Percentiles rank a stretch among this genome's conserved stretches.
Evolutionary conservation across 2,797 vertebrate genomes (phyloP).

Genomic region (Centroberyx gerrardi): DNA sequence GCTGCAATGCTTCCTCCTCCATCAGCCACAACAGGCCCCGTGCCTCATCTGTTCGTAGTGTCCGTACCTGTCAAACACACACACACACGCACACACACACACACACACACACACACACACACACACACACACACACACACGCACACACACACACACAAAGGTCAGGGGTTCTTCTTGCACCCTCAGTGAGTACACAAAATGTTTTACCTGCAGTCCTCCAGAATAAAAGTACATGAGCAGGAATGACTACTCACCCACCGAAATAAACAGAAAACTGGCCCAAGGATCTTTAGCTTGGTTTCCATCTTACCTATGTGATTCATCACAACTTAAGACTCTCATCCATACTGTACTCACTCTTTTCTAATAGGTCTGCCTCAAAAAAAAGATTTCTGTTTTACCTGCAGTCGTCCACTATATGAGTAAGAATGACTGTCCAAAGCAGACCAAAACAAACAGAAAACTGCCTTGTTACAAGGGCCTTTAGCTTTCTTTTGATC

Average conservation of each 20-base stretch:
- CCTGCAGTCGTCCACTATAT: not conserved
- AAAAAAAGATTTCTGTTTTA: not conserved
- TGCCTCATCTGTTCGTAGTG: slow-evolving; percentile 90
- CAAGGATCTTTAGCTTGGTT: not conserved
- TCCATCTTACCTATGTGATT: slow-evolving; percentile 6
- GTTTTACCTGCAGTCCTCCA: slow-evolving; percentile 15
- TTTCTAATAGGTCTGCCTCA: no score
- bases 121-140: slow-evolving; percentile 19
- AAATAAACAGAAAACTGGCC: slow-evolving; percentile 7
- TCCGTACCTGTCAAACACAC: slow-evolving; percentile 87
- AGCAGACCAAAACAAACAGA: slow-evolving; percentile 7
- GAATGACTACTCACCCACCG: not conserved
- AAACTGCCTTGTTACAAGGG: not conserved
- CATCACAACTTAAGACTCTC: not conserved
- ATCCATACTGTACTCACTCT: not conserved
- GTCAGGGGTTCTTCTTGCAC: not conserved
- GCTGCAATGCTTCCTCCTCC: slow-evolving; percentile 95
- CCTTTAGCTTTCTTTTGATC: not conserved
- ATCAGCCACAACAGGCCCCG: slow-evolving; percentile 98
- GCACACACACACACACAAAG: slow-evolving; percentile 7
- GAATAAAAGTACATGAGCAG: not conserved
- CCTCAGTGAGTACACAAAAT: not conserved
- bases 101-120: slow-evolving; percentile 31
- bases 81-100: slow-evolving; percentile 19
- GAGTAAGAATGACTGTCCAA: not conserved